Evolutionary conservation across 2,888 invertebrate genomes (phyloP).

Genomic region (Amblyjoppa fuscipennis): DNA sequence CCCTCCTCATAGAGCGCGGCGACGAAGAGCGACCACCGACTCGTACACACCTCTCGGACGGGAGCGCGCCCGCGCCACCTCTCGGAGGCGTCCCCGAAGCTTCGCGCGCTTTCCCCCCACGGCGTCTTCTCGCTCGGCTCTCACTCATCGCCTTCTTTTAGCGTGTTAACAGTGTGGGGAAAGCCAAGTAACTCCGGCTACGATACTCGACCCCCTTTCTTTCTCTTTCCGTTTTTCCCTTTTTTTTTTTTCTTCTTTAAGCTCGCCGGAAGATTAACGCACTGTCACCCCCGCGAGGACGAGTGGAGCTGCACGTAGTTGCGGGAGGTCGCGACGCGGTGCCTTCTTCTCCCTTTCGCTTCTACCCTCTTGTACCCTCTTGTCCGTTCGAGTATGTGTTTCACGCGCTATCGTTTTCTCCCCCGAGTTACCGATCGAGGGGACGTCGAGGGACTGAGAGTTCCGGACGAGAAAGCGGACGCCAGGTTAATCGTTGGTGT

Average conservation of each 20-base stretch:
- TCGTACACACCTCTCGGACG: background rate
- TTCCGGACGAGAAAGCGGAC: background rate
- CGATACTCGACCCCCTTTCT: slow-evolving; percentile 74
- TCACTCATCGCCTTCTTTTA: background rate
- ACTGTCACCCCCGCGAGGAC: slow-evolving; percentile 60
- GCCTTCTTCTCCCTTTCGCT: slow-evolving; percentile 6
- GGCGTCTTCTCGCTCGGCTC: background rate
- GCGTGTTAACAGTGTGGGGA: background rate
- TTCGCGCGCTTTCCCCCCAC: background rate
- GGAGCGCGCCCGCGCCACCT: background rate
- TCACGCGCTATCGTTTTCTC: slow-evolving; percentile 61
- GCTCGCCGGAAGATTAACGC: slow-evolving; percentile 76
- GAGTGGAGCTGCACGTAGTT: background rate
- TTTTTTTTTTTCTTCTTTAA: slow-evolving; percentile 21
- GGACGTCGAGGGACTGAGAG: background rate
- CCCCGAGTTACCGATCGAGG: slow-evolving; percentile 19
- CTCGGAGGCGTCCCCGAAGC: slow-evolving; percentile 13
- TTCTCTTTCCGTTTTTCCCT: slow-evolving; percentile 50
- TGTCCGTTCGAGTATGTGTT: slow-evolving; percentile 60
- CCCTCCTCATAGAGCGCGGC: slow-evolving; percentile 49
- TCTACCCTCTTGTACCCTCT: slow-evolving; percentile 56
- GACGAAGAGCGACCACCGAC: background rate
- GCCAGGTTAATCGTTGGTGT: slow-evolving; percentile 56
- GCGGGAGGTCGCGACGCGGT: background rate
- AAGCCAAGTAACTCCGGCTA: slow-evolving; percentile 29